phyloP scores from a whole-genome alignment of 2,888 invertebrate species.

The Glaucopsyche alexis region DNA sequence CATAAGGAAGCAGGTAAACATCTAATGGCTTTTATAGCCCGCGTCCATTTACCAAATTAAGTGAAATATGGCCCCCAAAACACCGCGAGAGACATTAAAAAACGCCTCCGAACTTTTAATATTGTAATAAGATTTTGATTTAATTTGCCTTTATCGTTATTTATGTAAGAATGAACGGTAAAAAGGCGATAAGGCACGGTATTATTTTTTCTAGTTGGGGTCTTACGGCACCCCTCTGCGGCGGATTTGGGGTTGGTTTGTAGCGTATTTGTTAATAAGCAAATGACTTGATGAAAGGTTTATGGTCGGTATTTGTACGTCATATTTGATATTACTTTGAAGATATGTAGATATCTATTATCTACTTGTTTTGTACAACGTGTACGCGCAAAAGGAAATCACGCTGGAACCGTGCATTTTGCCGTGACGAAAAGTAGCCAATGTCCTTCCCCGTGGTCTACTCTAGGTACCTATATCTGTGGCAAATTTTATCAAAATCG shows the following conservation, averaged over 20 bases:
- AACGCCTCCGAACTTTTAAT: slow-evolving; percentile 76
- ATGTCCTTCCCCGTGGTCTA: too few relatives aligned
- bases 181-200: slow-evolving; percentile 73
- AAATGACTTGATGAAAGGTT: slow-evolving; percentile 38
- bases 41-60: slow-evolving; percentile 76
- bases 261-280: slow-evolving; percentile 42
- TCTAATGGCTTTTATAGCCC: slow-evolving; percentile 54
- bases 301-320: slow-evolving; percentile 40
- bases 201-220: slow-evolving; percentile 61
- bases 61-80: slow-evolving; percentile 75
- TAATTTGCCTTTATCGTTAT: slow-evolving; percentile 80
- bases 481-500: too few relatives aligned
- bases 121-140: slow-evolving; percentile 79
- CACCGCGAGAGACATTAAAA: slow-evolving; percentile 74
- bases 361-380: too few relatives aligned
- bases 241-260: slow-evolving; percentile 49
- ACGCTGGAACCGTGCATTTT: too few relatives aligned
- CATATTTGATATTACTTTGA: neutral
- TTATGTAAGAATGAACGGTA: slow-evolving; percentile 72
- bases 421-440: too few relatives aligned
- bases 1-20: slow-evolving; percentile 56
- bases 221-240: slow-evolving; percentile 50
- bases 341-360: too few relatives aligned
- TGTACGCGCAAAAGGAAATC: too few relatives aligned
- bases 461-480: too few relatives aligned